Evolutionary conservation across 2,113 vertebrate genomes (phyloP), one percentile per base, ranked within the genome.

Genomic region (Cephalopterus ornatus): DNA sequence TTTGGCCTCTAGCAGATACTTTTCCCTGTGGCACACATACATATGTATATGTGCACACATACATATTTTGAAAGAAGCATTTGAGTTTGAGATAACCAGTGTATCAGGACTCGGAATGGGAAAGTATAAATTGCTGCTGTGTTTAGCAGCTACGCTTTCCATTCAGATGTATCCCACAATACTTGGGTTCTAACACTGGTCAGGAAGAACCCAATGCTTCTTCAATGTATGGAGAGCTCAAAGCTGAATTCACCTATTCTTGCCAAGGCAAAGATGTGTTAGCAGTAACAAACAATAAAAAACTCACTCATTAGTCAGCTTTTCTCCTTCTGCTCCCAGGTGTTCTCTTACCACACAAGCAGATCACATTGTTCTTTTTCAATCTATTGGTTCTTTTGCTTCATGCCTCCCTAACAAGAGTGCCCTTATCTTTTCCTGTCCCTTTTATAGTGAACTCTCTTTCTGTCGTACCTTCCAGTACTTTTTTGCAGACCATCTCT

Each of bases 341-440:
- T 75, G 21, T 21, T 77, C 13, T 82, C 63, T 71, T 82, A 53
- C 27, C n/a, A 5, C 6, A 1, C 44, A 78, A 61, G 26, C 33
- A 61, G 32, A 53, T 71, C 2, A 14, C 20, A 26, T 50, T 1
- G 0, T 53, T 65, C 49, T 72, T 67, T 52, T 41, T 26, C 50
- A 14, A 1, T 56, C 32, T 70, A 0, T 65, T 50, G 0, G 0
- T 65, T 89, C 23, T 68, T 62, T 67, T 92, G 27, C 22, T 67
- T 74, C 24, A 44, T 81, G 10, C 24, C 13, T 74, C 19, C 63
- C 9, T 28, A 44, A 58, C 32, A 10, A 35, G 6, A 63, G 35
- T 41, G 27, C 55, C 39, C 19, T 44, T 9, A 8, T 93, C 59
- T 83, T 87, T 35, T 62, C 27, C 59, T 41, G 28, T 65, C 18